Conservation (phyloP, 1,140 invertebrate genomes). For the Heliothis virescens region DNA sequence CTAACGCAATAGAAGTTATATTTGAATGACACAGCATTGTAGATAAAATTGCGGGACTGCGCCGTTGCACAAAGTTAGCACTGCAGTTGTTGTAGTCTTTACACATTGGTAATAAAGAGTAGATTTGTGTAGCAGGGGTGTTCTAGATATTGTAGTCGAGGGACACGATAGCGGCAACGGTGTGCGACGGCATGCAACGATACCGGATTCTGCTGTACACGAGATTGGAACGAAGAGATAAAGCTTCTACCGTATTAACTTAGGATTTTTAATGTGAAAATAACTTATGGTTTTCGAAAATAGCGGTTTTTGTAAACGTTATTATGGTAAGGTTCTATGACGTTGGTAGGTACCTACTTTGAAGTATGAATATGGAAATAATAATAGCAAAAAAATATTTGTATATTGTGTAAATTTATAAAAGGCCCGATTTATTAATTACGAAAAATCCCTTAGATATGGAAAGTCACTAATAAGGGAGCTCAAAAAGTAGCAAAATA, state of each 20-base stretch:
- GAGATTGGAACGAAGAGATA: conserved; percentile 56
- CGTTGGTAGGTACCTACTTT: too few species aligned
- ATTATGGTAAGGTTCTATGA: background rate
- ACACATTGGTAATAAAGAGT: conserved; percentile 45
- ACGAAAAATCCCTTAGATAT: too few species aligned
- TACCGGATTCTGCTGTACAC: conserved; percentile 57
- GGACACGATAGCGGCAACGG: conserved; percentile 69
- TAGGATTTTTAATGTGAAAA: conserved; percentile 33
- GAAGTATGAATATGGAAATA: too few species aligned
- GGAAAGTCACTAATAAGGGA: too few species aligned
- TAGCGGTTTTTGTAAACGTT: background rate
- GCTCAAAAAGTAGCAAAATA: too few species aligned
- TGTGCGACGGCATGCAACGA: conserved; percentile 77
- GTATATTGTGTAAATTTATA: too few species aligned
- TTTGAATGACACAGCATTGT: background rate
- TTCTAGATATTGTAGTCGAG: conserved; percentile 38
- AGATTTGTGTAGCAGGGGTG: conserved; percentile 42
- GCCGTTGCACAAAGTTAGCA: conserved; percentile 44
- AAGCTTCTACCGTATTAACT: conserved; percentile 5
- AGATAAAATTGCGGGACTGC: conserved; percentile 45
- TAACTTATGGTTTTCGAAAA: conserved; percentile 17
- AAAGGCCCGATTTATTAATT: too few species aligned
- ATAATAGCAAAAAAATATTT: too few species aligned
- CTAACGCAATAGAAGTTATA: conserved; percentile 6
- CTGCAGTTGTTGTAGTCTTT: conserved; percentile 44